Conservation (phyloP, 2,888 invertebrate genomes). For the Parnassius orleans region DNA sequence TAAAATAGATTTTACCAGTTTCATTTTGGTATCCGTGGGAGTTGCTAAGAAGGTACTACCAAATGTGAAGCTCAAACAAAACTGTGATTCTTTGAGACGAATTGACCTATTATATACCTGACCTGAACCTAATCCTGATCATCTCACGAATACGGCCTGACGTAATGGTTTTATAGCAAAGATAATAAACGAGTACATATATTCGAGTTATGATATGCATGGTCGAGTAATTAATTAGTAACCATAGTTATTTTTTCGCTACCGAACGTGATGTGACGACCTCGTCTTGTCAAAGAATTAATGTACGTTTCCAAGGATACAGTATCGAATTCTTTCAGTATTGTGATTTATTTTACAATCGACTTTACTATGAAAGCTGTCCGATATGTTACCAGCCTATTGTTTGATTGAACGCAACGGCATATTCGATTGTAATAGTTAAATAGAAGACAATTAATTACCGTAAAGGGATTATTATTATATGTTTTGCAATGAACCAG, state of each 20-base stretch:
- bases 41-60: slow-evolving; percentile 37
- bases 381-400: neutral
- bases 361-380: slow-evolving; percentile 37
- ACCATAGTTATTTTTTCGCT: slow-evolving; percentile 46
- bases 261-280: slow-evolving; percentile 51
- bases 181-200: slow-evolving; percentile 44
- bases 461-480: neutral
- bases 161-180: slow-evolving; percentile 51
- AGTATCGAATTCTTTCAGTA: slow-evolving; percentile 45
- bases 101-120: slow-evolving; percentile 69
- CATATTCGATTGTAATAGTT: slow-evolving; percentile 36
- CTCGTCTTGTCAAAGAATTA: slow-evolving; percentile 57
- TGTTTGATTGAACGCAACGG: slow-evolving; percentile 31
- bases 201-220: slow-evolving; percentile 52
- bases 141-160: slow-evolving; percentile 54
- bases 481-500: neutral
- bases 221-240: slow-evolving; percentile 65
- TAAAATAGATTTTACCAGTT: slow-evolving; percentile 58
- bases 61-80: slow-evolving; percentile 46
- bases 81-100: slow-evolving; percentile 42
- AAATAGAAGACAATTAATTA: slow-evolving; percentile 24
- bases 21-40: slow-evolving; percentile 53
- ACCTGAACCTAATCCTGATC: slow-evolving; percentile 57
- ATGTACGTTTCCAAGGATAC: slow-evolving; percentile 53
- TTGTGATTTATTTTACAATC: slow-evolving; percentile 28